phyloP scores from a whole-genome alignment of 2,113 vertebrate species.

The Stomatorhinus ivindoensis region DNA sequence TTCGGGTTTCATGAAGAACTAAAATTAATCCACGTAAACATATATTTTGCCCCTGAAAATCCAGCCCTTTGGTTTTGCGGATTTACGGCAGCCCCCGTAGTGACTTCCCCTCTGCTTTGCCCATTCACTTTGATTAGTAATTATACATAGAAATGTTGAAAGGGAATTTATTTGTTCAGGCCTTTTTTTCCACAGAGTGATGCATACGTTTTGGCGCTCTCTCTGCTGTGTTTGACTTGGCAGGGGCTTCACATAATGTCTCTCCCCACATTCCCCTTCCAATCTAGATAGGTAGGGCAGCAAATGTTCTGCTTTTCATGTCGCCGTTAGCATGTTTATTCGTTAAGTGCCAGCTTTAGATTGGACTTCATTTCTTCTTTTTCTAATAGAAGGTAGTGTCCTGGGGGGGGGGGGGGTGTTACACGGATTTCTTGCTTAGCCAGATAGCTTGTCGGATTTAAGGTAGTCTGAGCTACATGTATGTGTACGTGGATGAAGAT shows the following conservation, averaged over 20 bases:
- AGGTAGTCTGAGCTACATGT: too few species aligned
- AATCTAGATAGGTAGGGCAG: neutral
- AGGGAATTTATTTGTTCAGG: slow-evolving; percentile 1
- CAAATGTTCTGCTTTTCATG: neutral
- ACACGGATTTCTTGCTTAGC: too few species aligned
- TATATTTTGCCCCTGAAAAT: slow-evolving; percentile 5
- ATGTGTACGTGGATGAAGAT: too few species aligned
- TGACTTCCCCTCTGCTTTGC: neutral
- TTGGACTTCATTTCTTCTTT: neutral
- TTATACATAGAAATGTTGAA: slow-evolving; percentile 12
- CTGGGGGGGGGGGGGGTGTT: too few species aligned
- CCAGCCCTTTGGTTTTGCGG: neutral
- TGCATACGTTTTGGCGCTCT: neutral
- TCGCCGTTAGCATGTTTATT: neutral
- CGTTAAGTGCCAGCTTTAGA: neutral
- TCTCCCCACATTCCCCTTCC: neutral
- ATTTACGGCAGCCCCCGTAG: neutral
- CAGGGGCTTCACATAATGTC: neutral
- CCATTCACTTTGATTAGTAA: neutral
- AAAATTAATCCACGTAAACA: slow-evolving; percentile 11
- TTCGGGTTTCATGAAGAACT: neutral
- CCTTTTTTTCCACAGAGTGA: neutral
- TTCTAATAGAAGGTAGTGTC: neutral
- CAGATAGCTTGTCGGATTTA: too few species aligned
- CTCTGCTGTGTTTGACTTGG: neutral